Evolutionary conservation across 2,113 vertebrate genomes (phyloP).

Genomic region (Larimichthys polyactis): DNA sequence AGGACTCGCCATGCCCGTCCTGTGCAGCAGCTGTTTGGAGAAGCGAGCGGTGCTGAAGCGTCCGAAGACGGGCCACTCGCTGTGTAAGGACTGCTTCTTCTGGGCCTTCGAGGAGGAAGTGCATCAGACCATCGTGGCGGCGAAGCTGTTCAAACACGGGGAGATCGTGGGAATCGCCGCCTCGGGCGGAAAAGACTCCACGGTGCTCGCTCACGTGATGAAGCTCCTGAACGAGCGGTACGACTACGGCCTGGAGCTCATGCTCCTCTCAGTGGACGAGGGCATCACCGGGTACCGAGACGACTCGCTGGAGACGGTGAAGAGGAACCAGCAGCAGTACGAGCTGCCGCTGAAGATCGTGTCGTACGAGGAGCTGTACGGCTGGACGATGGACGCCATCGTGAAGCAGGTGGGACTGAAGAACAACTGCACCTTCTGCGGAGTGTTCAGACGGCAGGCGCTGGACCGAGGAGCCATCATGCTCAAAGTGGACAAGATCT

Average conservation of each 20-base stretch:
- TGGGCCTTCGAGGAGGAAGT: constrained; percentile 90
- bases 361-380: constrained; percentile 90
- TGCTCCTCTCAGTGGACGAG: constrained; percentile 91
- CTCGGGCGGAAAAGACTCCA: constrained; percentile 93
- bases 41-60: constrained; percentile 81
- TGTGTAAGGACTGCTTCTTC: constrained; percentile 91
- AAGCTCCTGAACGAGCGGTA: constrained; percentile 87
- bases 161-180: constrained; percentile 89
- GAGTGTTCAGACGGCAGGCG: constrained; percentile 90
- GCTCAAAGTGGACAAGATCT: constrained; percentile 91
- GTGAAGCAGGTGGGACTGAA: constrained; percentile 87
- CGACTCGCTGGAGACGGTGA: constrained; percentile 90
- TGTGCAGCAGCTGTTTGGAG: constrained; percentile 84
- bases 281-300: constrained; percentile 92
- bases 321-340: constrained; percentile 87
- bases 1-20: constrained; percentile 79
- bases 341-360: constrained; percentile 89
- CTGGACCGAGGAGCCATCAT: constrained; percentile 89
- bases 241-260: constrained; percentile 83
- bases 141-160: constrained; percentile 83
- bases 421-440: constrained; percentile 84
- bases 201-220: constrained; percentile 90
- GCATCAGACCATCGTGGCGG: constrained; percentile 85
- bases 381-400: constrained; percentile 94
- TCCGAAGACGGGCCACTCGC: constrained; percentile 84